Evolutionary conservation across 1,140 invertebrate species (phyloP), one percentile per base, ranked within the genome.

Genomic region (Drosophila grimshawi): DNA sequence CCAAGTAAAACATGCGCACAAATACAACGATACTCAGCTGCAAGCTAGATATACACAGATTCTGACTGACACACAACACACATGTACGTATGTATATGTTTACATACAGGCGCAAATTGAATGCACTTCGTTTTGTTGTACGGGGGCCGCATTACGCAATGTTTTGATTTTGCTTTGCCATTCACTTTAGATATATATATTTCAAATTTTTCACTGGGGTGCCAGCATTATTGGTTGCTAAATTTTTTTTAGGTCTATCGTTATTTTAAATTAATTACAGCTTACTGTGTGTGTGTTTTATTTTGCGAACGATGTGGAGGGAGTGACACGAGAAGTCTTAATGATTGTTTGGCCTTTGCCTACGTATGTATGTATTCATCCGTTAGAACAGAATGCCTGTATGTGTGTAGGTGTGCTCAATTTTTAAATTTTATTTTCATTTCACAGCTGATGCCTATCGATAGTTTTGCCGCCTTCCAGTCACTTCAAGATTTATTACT

Each of bases 111-210:
- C 33, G 19, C 33, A 70, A 68, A 55, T 82, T 62, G 11, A 74
- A 77, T 86, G 82, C 82, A 86, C 59, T 56, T 79, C 39, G 51
- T 41, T 71, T 68, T 76, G 55, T 77, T 80, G 65, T 51, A 53
- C 79, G 64, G 70, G 66, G 66, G 41, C 57, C 66, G 72, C 69
- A 89, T 86, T 86, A 86, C 73, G 83, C 83, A 86, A 86, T 86
- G 80, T 65, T 80, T 55, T 85, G 77, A 66, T 85, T 82, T 81
- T 65, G 60, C 46, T 53, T 5, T 52, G 63, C 39, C 68, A 60
- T 80, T 76, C n/a, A 70, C 35, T 45, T 62, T 71, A 49, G 68
- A 37, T 59, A 4, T 11, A 56, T 48, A 51, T 4, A 35, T 43
- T 4, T 30, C 10, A 29, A 35, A 41, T n/a, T 33, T 10, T 39